A percentile compares a stretch with the other conserved stretches of the same genome.
Conservation (phyloP, 2,113 vertebrate species). For the Seriola dumerili region DNA sequence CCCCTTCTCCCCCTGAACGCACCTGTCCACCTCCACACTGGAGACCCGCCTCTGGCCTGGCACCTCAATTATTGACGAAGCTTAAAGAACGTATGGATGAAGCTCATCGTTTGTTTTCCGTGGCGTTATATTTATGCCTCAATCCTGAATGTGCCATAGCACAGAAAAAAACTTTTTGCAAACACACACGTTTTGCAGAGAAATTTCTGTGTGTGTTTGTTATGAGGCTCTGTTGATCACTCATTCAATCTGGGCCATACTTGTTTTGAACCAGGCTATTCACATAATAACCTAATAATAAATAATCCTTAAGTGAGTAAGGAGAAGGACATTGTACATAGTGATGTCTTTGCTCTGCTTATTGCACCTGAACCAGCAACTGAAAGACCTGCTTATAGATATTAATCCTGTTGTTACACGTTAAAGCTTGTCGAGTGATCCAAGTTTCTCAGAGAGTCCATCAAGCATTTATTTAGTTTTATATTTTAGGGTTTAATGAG, state of each 20-base stretch:
- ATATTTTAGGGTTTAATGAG: neutral
- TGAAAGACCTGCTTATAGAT: neutral
- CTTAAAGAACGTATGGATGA: constrained; percentile 30
- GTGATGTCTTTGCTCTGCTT: neutral
- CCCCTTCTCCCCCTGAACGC: constrained; percentile 35
- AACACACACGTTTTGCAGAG: neutral
- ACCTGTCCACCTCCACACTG: constrained; percentile 40
- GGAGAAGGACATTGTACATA: neutral
- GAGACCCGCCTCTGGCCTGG: constrained; percentile 41
- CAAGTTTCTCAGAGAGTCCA: neutral
- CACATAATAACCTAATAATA: neutral
- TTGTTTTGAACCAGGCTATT: neutral
- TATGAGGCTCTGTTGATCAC: neutral
- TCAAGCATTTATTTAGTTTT: neutral
- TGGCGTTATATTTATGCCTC: neutral
- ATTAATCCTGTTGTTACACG: neutral
- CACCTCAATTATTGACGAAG: constrained; percentile 66
- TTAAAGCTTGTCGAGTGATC: neutral
- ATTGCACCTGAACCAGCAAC: neutral
- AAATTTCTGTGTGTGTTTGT: neutral
- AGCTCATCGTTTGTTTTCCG: neutral
- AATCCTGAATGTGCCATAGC: neutral
- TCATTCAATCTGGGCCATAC: neutral
- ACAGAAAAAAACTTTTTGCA: neutral
- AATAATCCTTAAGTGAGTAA: neutral